Evolutionary conservation across 2,888 invertebrate species (phyloP).

Genomic region (Gari tellinella): DNA sequence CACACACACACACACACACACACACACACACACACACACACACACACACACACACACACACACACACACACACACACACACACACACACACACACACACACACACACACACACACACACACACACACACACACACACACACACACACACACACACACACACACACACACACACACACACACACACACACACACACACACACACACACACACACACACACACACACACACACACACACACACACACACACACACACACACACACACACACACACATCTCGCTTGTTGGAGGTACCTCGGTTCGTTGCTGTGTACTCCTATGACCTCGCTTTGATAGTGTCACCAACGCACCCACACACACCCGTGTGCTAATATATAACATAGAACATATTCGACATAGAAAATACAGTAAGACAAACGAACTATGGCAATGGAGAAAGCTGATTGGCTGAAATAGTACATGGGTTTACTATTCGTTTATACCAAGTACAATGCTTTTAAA

Average conservation of each 20-base stretch:
- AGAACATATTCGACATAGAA: no score
- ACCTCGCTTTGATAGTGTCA: no score
- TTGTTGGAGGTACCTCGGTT: not conserved
- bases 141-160: not conserved
- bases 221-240: not conserved
- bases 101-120: conserved; percentile 2
- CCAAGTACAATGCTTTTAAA: no score
- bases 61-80: not conserved
- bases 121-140: not conserved
- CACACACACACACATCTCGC: conserved; percentile 1
- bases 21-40: conserved; percentile 2
- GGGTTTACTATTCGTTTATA: no score
- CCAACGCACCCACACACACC: no score
- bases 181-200: not conserved
- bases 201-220: not conserved
- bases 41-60: conserved; percentile 1
- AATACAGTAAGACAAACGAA: no score
- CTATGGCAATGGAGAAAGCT: no score
- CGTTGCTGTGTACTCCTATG: no score
- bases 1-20: conserved; percentile 2
- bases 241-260: not conserved
- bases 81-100: not conserved
- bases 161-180: not conserved
- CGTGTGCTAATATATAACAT: no score
- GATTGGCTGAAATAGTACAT: no score